Conservation (phyloP, 2,113 vertebrate species). For the Petrocephalus zakoni region DNA sequence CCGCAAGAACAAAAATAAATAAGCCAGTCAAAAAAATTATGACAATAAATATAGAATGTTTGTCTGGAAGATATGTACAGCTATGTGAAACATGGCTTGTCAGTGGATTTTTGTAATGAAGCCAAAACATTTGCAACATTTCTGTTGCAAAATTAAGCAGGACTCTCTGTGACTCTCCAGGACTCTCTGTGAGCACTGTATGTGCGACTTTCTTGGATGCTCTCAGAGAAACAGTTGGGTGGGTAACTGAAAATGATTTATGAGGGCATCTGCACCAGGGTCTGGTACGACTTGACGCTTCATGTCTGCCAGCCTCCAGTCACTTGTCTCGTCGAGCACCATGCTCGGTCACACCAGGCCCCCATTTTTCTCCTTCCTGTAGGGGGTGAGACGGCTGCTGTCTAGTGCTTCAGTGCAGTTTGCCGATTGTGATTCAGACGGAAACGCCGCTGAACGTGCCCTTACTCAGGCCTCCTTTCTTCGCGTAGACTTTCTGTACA, state of each 20-base stretch:
- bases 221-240: not conserved
- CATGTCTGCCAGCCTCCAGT: not conserved
- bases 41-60: too few relatives aligned
- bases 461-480: not conserved
- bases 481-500: not conserved
- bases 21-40: too few relatives aligned
- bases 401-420: not conserved
- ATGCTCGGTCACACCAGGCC: not conserved
- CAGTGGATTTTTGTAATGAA: too few relatives aligned
- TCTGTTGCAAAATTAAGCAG: not conserved
- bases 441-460: not conserved
- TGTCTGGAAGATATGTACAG: too few relatives aligned
- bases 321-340: not conserved
- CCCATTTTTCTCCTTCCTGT: not conserved
- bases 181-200: too few relatives aligned
- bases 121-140: too few relatives aligned
- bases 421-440: not conserved
- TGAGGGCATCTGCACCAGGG: not conserved
- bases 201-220: not conserved
- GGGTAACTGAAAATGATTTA: not conserved
- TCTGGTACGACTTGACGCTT: not conserved
- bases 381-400: not conserved
- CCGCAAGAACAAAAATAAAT: too few relatives aligned
- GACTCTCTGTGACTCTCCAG: too few relatives aligned
- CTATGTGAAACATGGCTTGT: too few relatives aligned